A percentile compares a stretch with the other conserved stretches of the same genome.
phyloP scores from a whole-genome alignment of 2,797 vertebrate genomes.

The Sorex maritimensis region DNA sequence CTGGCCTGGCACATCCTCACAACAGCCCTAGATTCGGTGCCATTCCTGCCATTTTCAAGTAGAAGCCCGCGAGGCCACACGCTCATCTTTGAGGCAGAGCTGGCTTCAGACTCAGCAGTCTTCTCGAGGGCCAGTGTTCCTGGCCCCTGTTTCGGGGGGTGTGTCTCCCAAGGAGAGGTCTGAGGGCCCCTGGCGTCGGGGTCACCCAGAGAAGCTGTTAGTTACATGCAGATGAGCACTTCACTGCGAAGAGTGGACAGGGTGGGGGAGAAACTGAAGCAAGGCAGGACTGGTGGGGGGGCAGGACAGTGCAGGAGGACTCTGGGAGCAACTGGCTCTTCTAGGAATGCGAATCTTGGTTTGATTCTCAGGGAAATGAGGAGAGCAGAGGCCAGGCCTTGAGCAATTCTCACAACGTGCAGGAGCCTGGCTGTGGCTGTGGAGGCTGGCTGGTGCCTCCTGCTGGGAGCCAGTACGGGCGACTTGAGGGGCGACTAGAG shows the following conservation, averaged over 20 bases:
- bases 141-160: too few relatives aligned
- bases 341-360: background rate
- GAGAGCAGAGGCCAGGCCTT: background rate
- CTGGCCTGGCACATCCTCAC: background rate
- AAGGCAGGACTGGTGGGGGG: background rate
- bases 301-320: background rate
- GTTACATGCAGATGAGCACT: background rate
- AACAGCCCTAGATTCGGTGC: background rate
- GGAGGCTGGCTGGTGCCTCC: background rate
- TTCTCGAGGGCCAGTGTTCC: too few relatives aligned
- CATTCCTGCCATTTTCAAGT: background rate
- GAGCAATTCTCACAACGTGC: background rate
- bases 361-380: background rate
- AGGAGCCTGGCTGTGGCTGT: too few relatives aligned
- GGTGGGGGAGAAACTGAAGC: background rate
- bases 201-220: background rate
- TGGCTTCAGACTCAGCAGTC: background rate
- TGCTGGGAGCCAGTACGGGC: background rate
- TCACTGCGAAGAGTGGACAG: accelerated
- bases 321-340: background rate
- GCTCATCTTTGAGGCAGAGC: background rate
- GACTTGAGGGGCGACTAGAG: accelerated
- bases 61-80: too few relatives aligned
- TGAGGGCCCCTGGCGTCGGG: background rate
- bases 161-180: background rate